Evolutionary conservation across 2,888 invertebrate genomes (phyloP).

Genomic region (Andrena camellia): DNA sequence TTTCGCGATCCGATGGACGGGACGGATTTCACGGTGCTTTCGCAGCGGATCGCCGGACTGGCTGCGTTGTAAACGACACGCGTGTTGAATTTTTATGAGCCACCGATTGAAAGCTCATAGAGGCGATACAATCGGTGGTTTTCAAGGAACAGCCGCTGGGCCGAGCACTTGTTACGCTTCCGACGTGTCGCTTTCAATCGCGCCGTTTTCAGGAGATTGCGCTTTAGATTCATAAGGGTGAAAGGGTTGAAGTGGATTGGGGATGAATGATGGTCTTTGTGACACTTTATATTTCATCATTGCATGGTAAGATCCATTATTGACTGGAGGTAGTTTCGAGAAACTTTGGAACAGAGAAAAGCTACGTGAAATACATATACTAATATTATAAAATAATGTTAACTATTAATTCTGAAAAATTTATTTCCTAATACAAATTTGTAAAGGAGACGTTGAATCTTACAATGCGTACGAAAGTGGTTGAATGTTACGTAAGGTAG

Average conservation of each 20-base stretch:
- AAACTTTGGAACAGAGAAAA: no score
- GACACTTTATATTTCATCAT: neutral
- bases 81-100: slow-evolving; percentile 4
- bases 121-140: neutral
- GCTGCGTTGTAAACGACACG: neutral
- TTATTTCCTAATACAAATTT: no score
- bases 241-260: neutral
- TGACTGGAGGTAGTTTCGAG: no score
- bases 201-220: neutral
- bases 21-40: slow-evolving; percentile 20
- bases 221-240: neutral
- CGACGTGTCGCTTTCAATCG: neutral
- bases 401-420: no score
- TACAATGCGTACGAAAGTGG: no score
- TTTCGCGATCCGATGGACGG: slow-evolving; percentile 51
- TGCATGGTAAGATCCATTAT: no score
- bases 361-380: no score
- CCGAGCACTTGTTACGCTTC: neutral
- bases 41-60: neutral
- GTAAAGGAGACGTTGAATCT: no score
- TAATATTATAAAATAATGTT: no score
- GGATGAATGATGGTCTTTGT: neutral
- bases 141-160: neutral
- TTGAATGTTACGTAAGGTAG: no score
- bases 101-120: neutral